Conservation (phyloP, 2,888 invertebrate genomes). For the Phaonia tiefii region DNA sequence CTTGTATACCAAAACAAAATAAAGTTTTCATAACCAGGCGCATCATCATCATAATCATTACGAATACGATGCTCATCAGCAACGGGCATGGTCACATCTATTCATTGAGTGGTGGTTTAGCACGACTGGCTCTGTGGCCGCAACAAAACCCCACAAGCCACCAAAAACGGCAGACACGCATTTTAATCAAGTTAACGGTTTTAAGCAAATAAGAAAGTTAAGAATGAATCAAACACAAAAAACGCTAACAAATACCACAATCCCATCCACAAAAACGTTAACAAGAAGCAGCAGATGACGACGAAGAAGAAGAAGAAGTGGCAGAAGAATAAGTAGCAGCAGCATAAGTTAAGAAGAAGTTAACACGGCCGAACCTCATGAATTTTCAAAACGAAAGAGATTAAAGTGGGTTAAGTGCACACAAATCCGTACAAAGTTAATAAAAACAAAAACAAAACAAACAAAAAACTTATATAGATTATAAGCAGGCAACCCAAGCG, state of each 20-base stretch:
- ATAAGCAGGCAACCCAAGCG: slow-evolving; percentile 65
- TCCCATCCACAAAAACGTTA: slow-evolving; percentile 4
- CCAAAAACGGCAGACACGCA: slow-evolving; percentile 57
- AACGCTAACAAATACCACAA: neutral
- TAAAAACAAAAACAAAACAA: slow-evolving; percentile 48
- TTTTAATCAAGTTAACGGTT: slow-evolving; percentile 64
- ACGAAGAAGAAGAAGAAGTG: neutral
- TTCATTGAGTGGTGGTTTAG: neutral
- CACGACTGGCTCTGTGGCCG: neutral
- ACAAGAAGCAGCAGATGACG: neutral
- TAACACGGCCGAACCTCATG: slow-evolving; percentile 40
- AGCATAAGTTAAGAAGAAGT: slow-evolving; percentile 5
- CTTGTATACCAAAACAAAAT: slow-evolving; percentile 22
- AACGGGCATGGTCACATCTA: neutral
- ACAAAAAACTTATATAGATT: slow-evolving; percentile 69
- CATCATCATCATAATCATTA: neutral
- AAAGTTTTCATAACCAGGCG: neutral
- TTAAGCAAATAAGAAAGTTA: slow-evolving; percentile 44
- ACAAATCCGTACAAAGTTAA: slow-evolving; percentile 35
- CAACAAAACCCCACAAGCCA: slow-evolving; percentile 44
- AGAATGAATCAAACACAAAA: slow-evolving; percentile 3
- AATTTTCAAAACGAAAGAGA: slow-evolving; percentile 37
- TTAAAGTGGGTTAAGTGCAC: slow-evolving; percentile 75
- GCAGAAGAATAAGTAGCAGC: neutral
- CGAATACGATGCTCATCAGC: neutral